These are phyloP conservation scores for Anastatus disparis DNA, from an alignment of 1,140 invertebrate species.

Conservation along the genomic window DNA sequence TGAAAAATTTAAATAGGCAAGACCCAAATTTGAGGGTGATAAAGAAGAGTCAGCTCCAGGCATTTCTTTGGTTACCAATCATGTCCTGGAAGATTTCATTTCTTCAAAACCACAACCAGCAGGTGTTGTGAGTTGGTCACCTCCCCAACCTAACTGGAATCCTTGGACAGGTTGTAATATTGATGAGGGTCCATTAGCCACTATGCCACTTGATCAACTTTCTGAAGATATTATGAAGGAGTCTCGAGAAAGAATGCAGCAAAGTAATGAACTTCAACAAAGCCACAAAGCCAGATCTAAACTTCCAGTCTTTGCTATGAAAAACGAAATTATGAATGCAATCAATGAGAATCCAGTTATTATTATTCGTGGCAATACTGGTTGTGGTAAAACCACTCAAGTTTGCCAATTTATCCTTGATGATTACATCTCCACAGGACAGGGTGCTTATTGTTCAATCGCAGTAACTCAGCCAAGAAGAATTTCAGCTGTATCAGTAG, in stretches of 20 bases:
- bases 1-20: not conserved
- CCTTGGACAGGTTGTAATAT: constrained; percentile 95
- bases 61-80: constrained; percentile 70
- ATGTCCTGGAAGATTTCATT: constrained; percentile 74
- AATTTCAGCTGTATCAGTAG: constrained; percentile 94
- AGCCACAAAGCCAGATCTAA: constrained; percentile 75
- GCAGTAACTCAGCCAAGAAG: constrained; percentile 94
- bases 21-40: not conserved
- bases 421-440: constrained; percentile 88
- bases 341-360: constrained; percentile 89
- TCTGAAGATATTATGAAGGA: constrained; percentile 80
- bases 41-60: constrained; percentile 47
- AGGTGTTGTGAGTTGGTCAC: constrained; percentile 94
- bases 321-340: constrained; percentile 80
- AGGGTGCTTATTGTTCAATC: constrained; percentile 86
- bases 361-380: constrained; percentile 92
- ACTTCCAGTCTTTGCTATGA: constrained; percentile 82
- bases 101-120: constrained; percentile 68
- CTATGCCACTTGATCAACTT: constrained; percentile 80
- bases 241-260: constrained; percentile 73
- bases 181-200: constrained; percentile 90
- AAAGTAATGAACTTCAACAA: constrained; percentile 71
- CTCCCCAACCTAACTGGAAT: constrained; percentile 95
- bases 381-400: constrained; percentile 90
- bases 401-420: constrained; percentile 97